Base-by-base conservation (phyloP, 1,140 invertebrate species). In the Drosophila bocki region DNA sequence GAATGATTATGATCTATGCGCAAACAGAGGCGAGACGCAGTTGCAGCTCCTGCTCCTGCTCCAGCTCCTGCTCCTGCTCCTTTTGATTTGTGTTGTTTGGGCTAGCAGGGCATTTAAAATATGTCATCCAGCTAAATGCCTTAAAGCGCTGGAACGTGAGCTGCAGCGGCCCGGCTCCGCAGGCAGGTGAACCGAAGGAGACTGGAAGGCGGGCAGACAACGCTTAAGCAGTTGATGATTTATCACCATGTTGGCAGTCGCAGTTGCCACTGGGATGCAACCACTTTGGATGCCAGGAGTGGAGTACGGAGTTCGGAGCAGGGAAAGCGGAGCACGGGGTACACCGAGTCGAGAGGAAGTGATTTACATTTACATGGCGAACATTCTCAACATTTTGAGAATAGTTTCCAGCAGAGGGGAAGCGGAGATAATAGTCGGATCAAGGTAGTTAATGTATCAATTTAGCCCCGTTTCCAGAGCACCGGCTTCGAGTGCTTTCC, bases 1-100 rank as follows among this genome's bases (percentile, higher is more conserved):
- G 81, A 90, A 90, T 90, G 85, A 90, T 90, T 90, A 90, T 90
- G 85, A 90, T 90, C 85, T 90, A 90, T 85, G 85, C 75, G 86
- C 86, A 90, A 82, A 82, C 85, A 88, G 68, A 75, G 58, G 69
- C 54, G 53, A 80, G 58, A 78, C 54, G 53, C n/a, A 78, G 58
- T 42, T 62, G 65, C 64, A 80, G 77, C 51, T 60, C 37, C 56
- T 42, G 53, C 50, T 42, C 29, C 39, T 17, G 45, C 11, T 44
- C 33, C 39, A 29, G 47, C 5, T n/a, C 1, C 50, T 47, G 13
- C 22, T 67, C 41, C 57, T 74, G 42, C 75, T 51, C 53, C 77
- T 50, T 79, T 82, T 88, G 85, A 90, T 88, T 88, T 88, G 84
- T 88, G 84, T 90, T 78, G 85, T 63, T 79, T 76, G 58, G 83